These are phyloP conservation scores for Rhodophaea formosa DNA, from an alignment of 2,888 invertebrate genomes.

Conservation along the genomic window DNA sequence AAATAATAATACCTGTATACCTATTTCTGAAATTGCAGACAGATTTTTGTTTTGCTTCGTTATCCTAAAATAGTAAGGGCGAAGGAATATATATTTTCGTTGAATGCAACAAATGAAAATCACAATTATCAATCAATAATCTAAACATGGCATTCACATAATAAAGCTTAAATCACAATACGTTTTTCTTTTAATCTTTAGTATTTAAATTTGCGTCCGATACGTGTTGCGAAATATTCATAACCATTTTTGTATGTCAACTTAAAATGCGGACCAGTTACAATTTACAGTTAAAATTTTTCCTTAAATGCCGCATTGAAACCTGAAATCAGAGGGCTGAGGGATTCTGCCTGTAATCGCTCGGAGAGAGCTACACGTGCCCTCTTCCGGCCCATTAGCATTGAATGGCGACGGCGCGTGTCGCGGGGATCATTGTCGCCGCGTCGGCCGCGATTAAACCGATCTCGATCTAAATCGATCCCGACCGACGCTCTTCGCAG, in stretches of 20 bases:
- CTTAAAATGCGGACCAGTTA: conserved; percentile 5
- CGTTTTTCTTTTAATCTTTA: background rate
- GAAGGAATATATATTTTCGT: too few relatives aligned
- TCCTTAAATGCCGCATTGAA: conserved; percentile 32
- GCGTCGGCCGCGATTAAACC: conserved; percentile 47
- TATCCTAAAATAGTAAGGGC: too few relatives aligned
- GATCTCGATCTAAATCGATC: conserved; percentile 67
- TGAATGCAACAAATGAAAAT: too few relatives aligned
- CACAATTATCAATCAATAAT: too few relatives aligned
- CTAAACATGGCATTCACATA: background rate
- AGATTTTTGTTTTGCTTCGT: too few relatives aligned
- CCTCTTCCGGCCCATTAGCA: conserved; percentile 77
- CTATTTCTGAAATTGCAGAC: too few relatives aligned
- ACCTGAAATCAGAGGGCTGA: conserved; percentile 47
- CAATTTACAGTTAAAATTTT: conserved; percentile 26
- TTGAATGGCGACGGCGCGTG: conserved; percentile 71
- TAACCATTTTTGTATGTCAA: background rate
- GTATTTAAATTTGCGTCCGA: background rate
- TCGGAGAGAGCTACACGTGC: conserved; percentile 65
- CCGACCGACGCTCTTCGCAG: conserved; percentile 43
- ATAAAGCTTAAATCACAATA: background rate
- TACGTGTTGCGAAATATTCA: background rate
- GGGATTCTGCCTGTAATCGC: conserved; percentile 60
- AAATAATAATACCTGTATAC: too few relatives aligned
- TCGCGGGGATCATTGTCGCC: conserved; percentile 64